These are phyloP conservation scores for Pelagia noctiluca DNA, from an alignment of 30 jellyfish, hydroid and myxozoan genomes.

Conservation along the genomic window DNA sequence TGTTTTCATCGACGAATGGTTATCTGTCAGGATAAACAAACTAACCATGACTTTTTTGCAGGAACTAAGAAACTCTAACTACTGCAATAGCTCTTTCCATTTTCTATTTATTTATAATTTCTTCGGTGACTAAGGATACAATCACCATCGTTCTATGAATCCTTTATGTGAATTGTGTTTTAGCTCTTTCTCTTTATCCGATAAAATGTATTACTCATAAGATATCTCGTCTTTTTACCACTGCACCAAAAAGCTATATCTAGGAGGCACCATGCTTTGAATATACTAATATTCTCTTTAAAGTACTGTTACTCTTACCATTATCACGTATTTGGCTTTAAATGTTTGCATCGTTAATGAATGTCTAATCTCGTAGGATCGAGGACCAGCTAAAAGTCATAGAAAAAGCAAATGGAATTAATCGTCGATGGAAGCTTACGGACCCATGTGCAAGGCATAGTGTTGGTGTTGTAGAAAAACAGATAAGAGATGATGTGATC, in stretches of 20 bases:
- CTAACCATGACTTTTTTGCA: no score
- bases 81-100: background rate
- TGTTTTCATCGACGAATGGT: no score
- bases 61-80: no score
- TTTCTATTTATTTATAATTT: background rate
- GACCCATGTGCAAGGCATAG: conserved; percentile 27
- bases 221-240: background rate
- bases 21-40: no score
- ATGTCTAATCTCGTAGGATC: background rate
- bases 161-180: background rate
- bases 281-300: background rate
- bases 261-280: conserved; percentile 5
- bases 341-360: background rate
- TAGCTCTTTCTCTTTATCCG: background rate
- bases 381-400: conserved; percentile 5
- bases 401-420: background rate
- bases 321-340: background rate
- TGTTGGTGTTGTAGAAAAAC: conserved; percentile 12
- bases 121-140: background rate
- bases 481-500: conserved; percentile 8
- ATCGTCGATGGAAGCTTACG: conserved; percentile 27
- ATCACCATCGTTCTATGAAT: background rate
- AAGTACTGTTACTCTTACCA: background rate
- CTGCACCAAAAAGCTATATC: background rate
- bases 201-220: background rate